Evolutionary conservation across 2,888 invertebrate species (phyloP).

Genomic region (Morpho deidamia): DNA sequence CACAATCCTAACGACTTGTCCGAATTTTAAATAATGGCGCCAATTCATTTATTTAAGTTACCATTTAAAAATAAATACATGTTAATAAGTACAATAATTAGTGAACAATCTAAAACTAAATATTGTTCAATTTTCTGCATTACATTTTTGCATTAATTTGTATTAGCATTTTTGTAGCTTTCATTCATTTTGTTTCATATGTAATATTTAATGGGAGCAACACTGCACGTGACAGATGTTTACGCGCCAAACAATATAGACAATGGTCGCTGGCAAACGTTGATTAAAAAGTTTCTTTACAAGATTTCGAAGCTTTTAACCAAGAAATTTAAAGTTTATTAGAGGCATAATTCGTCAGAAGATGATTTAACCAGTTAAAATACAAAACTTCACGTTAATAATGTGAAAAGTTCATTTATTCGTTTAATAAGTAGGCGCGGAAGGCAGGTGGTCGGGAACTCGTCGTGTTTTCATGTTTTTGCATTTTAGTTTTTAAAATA

Average conservation of each 20-base stretch:
- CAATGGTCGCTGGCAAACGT: constrained; percentile 58
- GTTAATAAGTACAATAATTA: no score
- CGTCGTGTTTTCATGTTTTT: constrained; percentile 31
- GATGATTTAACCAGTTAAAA: neutral
- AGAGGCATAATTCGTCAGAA: neutral
- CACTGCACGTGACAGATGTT: constrained; percentile 61
- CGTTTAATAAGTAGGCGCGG: constrained; percentile 18
- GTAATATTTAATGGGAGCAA: constrained; percentile 16
- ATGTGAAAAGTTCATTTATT: neutral
- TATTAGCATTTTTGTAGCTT: no score
- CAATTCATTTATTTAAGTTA: no score
- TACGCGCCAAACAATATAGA: constrained; percentile 70
- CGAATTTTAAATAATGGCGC: no score
- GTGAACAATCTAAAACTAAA: no score
- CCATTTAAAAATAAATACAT: no score
- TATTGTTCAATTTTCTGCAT: no score
- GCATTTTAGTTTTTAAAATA: constrained; percentile 25
- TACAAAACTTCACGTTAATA: neutral
- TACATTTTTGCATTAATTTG: no score
- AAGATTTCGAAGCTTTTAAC: neutral
- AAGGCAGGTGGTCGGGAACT: constrained; percentile 25
- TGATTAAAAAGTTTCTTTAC: constrained; percentile 30
- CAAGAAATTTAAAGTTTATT: neutral
- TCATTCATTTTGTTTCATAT: no score
- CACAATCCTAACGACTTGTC: no score